Evolutionary conservation across 2,113 vertebrate genomes (phyloP), one percentile per base, ranked within the genome.

Genomic region (Pandion haliaetus): DNA sequence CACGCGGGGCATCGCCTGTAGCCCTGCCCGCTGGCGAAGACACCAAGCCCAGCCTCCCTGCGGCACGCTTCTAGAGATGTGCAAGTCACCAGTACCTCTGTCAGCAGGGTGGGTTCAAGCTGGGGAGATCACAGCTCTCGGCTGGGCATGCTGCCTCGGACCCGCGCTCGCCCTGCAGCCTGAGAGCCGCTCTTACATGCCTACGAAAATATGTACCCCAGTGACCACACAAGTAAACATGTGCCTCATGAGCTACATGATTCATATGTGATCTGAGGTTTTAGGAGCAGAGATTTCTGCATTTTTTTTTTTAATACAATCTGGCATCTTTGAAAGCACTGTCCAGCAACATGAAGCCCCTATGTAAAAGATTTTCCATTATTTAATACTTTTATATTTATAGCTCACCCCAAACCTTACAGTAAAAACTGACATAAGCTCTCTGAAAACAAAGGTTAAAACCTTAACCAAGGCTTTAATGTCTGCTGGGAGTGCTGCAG

Each of bases 211-310:
- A 98, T 97, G 96, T 94, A 96, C 93, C 80, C 94, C 67, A 50
- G 78, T 34, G 90, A 98, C 95, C 97, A 94, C 96, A 94, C 77
- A 88, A 98, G 96, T 96, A 98, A 98, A 97, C 93, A 90, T 47
- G 87, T 89, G 85, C 83, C 90, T 97, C 44, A 83, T 93, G 97
- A 97, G 49, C 89, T 18, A 89, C 82, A 72, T 72, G 94, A 95
- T 97, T 95, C 78, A 92, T 78, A 57, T 58, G 93, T 89, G 96
- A 95, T n/a, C 79, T 85, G 82, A 95, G 93, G 90, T 91, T 97
- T 67, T 88, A 94, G 96, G 66, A 97, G 87, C 72, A 71, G 74
- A 34, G 65, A 78, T 81, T 94, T 91, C 86, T 96, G 94, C 85
- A 2, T 97, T 54, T 54, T 42, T 42, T 95, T 97, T 97, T 71